Evolutionary conservation across 35 echinoderm and acorn worm genomes (phyloP).

Genomic region (Nesometra sesokonis): DNA sequence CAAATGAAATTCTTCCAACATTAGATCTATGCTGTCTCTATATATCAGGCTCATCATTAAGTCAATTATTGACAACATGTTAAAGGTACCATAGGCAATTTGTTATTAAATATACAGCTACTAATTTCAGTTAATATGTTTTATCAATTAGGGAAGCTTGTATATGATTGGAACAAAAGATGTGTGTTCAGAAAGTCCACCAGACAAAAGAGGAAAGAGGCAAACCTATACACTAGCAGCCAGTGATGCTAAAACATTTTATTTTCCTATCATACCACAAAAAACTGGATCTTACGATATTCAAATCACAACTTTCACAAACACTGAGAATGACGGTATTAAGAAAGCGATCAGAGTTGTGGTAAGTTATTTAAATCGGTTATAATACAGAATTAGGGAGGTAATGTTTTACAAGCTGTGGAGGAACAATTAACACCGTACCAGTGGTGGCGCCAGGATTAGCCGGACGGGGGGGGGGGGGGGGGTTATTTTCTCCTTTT

Average conservation of each 20-base stretch:
- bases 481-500: no score
- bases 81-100: no score
- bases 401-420: no score
- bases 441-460: no score
- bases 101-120: no score
- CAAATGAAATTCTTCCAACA: no score
- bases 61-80: no score
- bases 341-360: constrained; percentile 60
- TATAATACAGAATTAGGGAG: no score
- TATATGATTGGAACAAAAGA: constrained; percentile 32
- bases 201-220: neutral
- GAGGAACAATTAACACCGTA: no score
- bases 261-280: constrained; percentile 51
- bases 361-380: constrained; percentile 42
- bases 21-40: no score
- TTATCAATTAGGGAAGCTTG: constrained; percentile 29
- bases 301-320: neutral
- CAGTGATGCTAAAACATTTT: constrained; percentile 32
- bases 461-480: no score
- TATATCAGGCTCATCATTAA: no score
- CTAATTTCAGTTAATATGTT: neutral
- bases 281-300: constrained; percentile 51
- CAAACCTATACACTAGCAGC: neutral
- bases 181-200: constrained; percentile 42
- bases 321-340: constrained; percentile 27